Evolutionary conservation across 2,113 vertebrate genomes (phyloP).

Genomic region (Uropsilus gracilis): DNA sequence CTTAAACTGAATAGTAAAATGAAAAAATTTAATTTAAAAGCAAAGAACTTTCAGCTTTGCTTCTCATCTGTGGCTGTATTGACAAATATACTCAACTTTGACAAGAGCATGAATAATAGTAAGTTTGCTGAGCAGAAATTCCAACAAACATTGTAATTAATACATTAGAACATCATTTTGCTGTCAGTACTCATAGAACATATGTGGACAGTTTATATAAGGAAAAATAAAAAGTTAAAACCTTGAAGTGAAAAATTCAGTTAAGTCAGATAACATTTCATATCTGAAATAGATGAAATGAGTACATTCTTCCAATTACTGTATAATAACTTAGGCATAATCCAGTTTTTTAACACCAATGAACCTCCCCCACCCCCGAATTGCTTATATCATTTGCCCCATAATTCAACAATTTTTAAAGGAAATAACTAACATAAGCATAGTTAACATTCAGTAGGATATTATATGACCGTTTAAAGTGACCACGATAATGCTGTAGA

Average conservation of each 20-base stretch:
- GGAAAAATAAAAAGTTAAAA: slow-evolving; percentile 10
- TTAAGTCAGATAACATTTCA: slow-evolving; percentile 4
- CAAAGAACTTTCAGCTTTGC: background rate
- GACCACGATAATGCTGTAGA: background rate
- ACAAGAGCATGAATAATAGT: background rate
- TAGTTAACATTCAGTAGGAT: background rate
- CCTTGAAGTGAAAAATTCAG: background rate
- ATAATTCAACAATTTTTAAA: background rate
- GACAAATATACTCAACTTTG: background rate
- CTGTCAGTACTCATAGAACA: background rate
- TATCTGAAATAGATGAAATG: slow-evolving; percentile 3
- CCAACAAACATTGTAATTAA: background rate
- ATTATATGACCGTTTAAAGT: background rate
- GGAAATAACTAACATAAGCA: background rate
- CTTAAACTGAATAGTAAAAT: slow-evolving; percentile 38
- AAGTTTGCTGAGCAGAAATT: slow-evolving; percentile 18
- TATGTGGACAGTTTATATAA: background rate
- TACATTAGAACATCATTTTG: background rate
- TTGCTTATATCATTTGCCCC: background rate
- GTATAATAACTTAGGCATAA: background rate
- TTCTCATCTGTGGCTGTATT: background rate
- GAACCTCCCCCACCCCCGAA: background rate
- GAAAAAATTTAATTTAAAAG: background rate
- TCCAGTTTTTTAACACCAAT: background rate
- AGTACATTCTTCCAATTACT: background rate